phyloP scores from a whole-genome alignment of 2,888 invertebrate genomes.

The Girardia tigrina region DNA sequence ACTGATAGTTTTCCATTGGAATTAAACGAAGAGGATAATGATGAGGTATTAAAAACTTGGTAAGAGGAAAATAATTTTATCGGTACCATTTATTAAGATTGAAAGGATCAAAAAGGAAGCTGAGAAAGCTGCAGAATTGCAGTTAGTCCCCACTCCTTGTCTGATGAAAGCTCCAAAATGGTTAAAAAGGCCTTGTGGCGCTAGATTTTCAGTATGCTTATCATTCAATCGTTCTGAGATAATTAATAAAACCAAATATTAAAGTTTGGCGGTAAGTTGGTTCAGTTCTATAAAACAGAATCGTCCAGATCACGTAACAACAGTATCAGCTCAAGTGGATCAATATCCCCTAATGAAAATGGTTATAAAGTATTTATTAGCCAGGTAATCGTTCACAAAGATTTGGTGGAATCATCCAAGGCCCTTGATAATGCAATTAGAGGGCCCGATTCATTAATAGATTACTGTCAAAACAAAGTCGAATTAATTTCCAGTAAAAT shows the following conservation, averaged over 20 bases:
- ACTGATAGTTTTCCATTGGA: background rate
- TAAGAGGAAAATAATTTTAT: background rate
- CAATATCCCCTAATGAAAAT: background rate
- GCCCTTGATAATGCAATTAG: conserved; percentile 62
- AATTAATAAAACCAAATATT: no score
- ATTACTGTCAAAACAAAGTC: conserved; percentile 59
- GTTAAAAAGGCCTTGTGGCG: conserved; percentile 65
- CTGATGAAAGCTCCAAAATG: conserved; percentile 56
- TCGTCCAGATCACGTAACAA: conserved; percentile 43
- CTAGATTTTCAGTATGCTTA: conserved; percentile 66
- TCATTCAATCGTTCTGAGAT: no score
- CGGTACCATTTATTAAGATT: background rate
- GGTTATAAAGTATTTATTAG: conserved; percentile 48
- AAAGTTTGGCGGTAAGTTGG: conserved; percentile 76
- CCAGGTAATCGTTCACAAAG: conserved; percentile 72
- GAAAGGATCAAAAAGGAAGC: background rate
- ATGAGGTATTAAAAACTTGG: background rate
- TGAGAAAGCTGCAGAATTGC: background rate
- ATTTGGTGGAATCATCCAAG: conserved; percentile 63
- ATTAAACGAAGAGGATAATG: background rate
- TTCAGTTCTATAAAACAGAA: conserved; percentile 56
- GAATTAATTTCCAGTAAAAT: conserved; percentile 38
- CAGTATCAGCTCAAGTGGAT: conserved; percentile 38
- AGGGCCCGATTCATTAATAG: conserved; percentile 53
- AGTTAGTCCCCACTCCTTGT: background rate